A percentile compares a stretch with the other conserved stretches of the same genome.
These are phyloP conservation scores for Chaetodon trifascialis DNA, from an alignment of 2,113 vertebrate genomes.

Conservation along the genomic window DNA sequence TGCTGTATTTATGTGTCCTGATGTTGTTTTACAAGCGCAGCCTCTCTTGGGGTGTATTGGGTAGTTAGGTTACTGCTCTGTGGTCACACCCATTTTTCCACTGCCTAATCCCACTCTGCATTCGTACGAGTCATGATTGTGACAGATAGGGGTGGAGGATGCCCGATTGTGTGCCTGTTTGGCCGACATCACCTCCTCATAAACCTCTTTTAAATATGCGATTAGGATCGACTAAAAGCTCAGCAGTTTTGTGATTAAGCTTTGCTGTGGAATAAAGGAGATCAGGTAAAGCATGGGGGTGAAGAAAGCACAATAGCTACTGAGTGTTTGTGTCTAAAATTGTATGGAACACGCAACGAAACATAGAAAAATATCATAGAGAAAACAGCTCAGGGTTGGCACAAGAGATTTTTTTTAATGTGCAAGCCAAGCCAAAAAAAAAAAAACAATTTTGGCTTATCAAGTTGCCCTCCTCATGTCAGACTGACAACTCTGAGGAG, in stretches of 20 bases:
- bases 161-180: conserved; percentile 10
- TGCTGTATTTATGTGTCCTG: not conserved
- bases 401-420: not conserved
- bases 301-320: not conserved
- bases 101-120: not conserved
- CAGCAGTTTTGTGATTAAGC: conserved; percentile 33
- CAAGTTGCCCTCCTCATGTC: too few relatives aligned
- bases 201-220: conserved; percentile 24
- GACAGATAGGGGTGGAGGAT: not conserved
- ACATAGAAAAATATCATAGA: not conserved
- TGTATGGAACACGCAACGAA: not conserved
- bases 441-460: not conserved
- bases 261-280: conserved; percentile 9
- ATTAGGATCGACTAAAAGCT: conserved; percentile 36
- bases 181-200: conserved; percentile 7
- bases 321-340: not conserved
- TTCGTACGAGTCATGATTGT: not conserved
- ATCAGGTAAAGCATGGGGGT: not conserved
- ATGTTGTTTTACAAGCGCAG: not conserved
- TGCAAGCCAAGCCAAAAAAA: not conserved
- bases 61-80: not conserved
- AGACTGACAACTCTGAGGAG: too few relatives aligned
- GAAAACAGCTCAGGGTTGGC: too few relatives aligned
- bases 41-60: not conserved
- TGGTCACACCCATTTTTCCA: not conserved